Base-by-base conservation (phyloP, 2,113 vertebrate species). In the Castor canadensis region DNA sequence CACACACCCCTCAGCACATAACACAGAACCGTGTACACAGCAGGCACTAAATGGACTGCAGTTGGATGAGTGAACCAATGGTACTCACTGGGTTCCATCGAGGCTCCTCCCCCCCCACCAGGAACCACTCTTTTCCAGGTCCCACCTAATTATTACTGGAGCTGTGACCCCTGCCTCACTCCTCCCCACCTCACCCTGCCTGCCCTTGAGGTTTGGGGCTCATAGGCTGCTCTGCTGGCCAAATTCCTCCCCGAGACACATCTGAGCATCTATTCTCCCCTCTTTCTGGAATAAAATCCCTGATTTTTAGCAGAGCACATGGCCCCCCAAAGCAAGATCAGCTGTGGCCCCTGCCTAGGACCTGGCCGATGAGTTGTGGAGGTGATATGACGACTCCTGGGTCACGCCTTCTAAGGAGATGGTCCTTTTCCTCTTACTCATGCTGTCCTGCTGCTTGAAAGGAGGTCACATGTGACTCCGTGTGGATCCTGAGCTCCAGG, bases 401-500 rank as follows among this genome's bases (percentile, higher is more conserved):
- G 26, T 30, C 30, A 40, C 62, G 56, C 32, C 54, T 54, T 43
- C 43, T 16, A 82, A 82, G n/a, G n/a, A 19, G 43, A 60, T 43
- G 56, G 24, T n/a, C 49, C 60, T 30, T 67, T n/a, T 35, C 38
- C 38, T 45, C 60, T 30, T 81, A n/a, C 30, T 15, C 9, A 72
- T 58, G 54, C 76, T 11, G 9, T 16, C 35, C 88, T 47, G 22
- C 49, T 58, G 32, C 66, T 76, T 13, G 54, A 64, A 71, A 79
- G 38, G 58, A 60, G 26, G 24, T 30, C 6, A 0, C 54, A n/a
- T 22, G 49, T 28, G 83, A 62, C 69, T 49, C 49, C 49, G 0
- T n/a, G n/a, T n/a, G n/a, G n/a, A n/a, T 8, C 38, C 52, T 32
- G 26, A 26, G 60, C 87, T 8, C 4, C 0, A 0, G 5, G 0